These are phyloP conservation scores for Beris chalybata DNA, from an alignment of 2,888 invertebrate genomes.

Conservation along the genomic window DNA sequence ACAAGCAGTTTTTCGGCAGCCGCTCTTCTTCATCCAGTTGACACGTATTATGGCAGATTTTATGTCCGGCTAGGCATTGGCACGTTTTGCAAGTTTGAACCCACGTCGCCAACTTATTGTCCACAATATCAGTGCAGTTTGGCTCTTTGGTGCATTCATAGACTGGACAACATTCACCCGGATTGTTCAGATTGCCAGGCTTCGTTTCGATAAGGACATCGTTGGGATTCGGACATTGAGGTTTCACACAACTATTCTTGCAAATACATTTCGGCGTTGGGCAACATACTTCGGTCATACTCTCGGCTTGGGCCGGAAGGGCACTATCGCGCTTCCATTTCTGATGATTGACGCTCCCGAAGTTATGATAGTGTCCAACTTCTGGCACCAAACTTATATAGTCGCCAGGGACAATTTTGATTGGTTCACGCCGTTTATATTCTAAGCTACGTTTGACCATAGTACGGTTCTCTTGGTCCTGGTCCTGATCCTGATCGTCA, in stretches of 20 bases:
- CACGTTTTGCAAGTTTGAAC: constrained; percentile 47
- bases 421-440: constrained; percentile 41
- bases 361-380: constrained; percentile 26
- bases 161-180: constrained; percentile 58
- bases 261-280: constrained; percentile 45
- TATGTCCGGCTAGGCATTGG: constrained; percentile 47
- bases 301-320: constrained; percentile 12
- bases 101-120: constrained; percentile 2
- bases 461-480: constrained; percentile 22
- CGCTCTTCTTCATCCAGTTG: constrained; percentile 44
- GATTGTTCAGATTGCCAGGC: constrained; percentile 42
- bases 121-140: neutral
- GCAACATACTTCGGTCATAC: constrained; percentile 44
- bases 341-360: constrained; percentile 37
- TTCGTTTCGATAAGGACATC: constrained; percentile 44
- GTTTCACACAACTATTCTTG: constrained; percentile 30
- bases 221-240: constrained; percentile 1
- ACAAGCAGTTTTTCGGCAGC: constrained; percentile 33
- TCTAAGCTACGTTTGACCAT: constrained; percentile 40
- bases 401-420: constrained; percentile 44
- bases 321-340: constrained; percentile 38
- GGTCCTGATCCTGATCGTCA: constrained; percentile 15
- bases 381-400: constrained; percentile 43
- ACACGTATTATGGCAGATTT: constrained; percentile 50
- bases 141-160: constrained; percentile 53